Evolutionary conservation across 35 echinoderm and acorn worm species (phyloP), one percentile per base, ranked within the genome.

Genomic region (Heliocidaris tuberculata): DNA sequence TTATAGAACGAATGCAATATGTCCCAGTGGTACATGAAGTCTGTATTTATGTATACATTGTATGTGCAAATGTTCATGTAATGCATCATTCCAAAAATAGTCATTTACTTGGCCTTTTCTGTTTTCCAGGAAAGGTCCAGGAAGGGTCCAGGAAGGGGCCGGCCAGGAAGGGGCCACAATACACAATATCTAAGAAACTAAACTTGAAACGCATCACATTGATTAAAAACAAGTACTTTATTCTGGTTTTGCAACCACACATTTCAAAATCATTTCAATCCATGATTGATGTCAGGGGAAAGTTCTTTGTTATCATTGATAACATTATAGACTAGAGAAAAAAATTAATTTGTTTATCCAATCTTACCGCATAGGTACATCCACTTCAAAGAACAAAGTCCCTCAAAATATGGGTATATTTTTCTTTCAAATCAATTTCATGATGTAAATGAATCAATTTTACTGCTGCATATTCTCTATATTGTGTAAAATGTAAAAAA

Each of bases 201-300:
- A 60, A 27, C 27, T 4, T 24, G 7, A 78, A 21, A 21, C 27
- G 6, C 21, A 24, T 70, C 60, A n/a, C 0, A n/a, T 78, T 8
- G 27, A 78, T 78, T 78, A 78, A 78, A 78, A 78, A 78, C 65
- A 78, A 78, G 65, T 78, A 78, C 65, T 78, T 78, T 71, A 56
- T 56, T 56, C 15, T 78, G 19, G 27, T 78, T 78, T 78, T 78
- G 65, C 65, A 78, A 78, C 65, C 65, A 78, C 65, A 78, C 65
- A 27, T 78, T 56, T 56, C 52, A 56, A 56, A 56, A 15, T 78
- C 65, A 78, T 78, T 78, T 78, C 65, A 78, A 78, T 78, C 65
- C 65, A 78, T 78, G 65, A 78, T 78, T 78, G 21, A n/a, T n/a
- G 21, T n/a, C 27, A 6, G 65, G 19, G 4, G 8, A n/a, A 78